Evolutionary conservation across 2,113 vertebrate species (phyloP).

Genomic region (Taurulus bubalis): DNA sequence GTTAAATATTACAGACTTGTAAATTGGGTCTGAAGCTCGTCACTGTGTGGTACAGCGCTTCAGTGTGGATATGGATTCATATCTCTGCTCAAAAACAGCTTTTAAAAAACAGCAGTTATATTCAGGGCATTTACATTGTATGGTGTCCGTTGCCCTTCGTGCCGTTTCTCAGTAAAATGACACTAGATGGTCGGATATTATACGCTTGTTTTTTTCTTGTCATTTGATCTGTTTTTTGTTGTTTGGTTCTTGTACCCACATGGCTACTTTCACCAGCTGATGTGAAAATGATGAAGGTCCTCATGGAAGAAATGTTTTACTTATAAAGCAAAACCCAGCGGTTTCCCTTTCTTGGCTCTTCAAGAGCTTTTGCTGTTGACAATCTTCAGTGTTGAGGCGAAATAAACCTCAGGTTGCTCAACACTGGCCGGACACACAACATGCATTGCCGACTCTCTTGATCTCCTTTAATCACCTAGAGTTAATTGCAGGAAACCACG

Average conservation of each 20-base stretch:
- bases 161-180: constrained; percentile 10
- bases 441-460: background rate
- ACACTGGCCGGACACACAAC: constrained; percentile 24
- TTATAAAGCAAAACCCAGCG: background rate
- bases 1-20: constrained; percentile 35
- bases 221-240: background rate
- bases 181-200: background rate
- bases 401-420: constrained; percentile 57
- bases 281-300: constrained; percentile 29
- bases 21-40: constrained; percentile 11
- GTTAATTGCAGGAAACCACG: constrained; percentile 34
- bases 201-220: background rate
- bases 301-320: background rate
- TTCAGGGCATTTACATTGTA: constrained; percentile 55
- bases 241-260: background rate
- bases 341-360: constrained; percentile 31
- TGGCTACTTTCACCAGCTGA: constrained; percentile 4
- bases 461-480: constrained; percentile 20
- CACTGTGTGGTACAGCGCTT: constrained; percentile 24
- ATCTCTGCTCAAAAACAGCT: constrained; percentile 42
- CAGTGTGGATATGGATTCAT: constrained; percentile 13
- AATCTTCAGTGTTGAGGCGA: constrained; percentile 67
- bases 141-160: constrained; percentile 12
- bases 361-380: constrained; percentile 65
- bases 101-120: constrained; percentile 17